phyloP scores from a whole-genome alignment of 2,113 vertebrate species.

The Sebastes fasciatus region DNA sequence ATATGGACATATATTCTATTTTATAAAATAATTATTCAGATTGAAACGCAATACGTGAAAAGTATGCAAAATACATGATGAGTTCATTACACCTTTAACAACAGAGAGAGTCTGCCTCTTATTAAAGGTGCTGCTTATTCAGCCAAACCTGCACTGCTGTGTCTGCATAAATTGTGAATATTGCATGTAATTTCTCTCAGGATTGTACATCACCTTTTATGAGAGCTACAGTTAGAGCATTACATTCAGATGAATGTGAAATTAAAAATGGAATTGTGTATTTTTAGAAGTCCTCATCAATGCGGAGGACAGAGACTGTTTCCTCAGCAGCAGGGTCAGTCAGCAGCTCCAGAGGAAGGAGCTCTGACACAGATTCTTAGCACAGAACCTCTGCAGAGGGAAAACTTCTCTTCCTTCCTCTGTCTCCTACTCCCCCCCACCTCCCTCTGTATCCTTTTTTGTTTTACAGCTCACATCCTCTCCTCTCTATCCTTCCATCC shows the following conservation, averaged over 20 bases:
- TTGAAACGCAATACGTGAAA: constrained; percentile 1
- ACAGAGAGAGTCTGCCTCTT: background rate
- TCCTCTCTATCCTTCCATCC: constrained; percentile 42
- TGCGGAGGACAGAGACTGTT: constrained; percentile 27
- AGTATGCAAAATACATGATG: background rate
- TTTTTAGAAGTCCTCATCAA: constrained; percentile 38
- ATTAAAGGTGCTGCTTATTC: constrained; percentile 38
- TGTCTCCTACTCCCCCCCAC: background rate
- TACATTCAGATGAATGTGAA: constrained; percentile 1
- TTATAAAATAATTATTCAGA: background rate
- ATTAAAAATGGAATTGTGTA: constrained; percentile 17
- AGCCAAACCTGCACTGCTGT: constrained; percentile 48
- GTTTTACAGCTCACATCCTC: constrained; percentile 47
- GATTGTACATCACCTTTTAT: constrained; percentile 2
- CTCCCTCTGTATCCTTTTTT: constrained; percentile 36
- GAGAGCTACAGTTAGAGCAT: background rate
- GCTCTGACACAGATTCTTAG: constrained; percentile 66
- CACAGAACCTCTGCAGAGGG: constrained; percentile 64
- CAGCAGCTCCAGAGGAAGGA: constrained; percentile 49
- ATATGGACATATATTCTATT: background rate
- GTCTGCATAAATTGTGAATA: constrained; percentile 26
- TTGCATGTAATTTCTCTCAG: constrained; percentile 36
- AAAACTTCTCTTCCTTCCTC: constrained; percentile 62
- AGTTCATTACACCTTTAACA: background rate
- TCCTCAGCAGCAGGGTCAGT: constrained; percentile 60